Evolutionary conservation across 2,888 invertebrate species (phyloP).

Genomic region (Piscicola geometra): DNA sequence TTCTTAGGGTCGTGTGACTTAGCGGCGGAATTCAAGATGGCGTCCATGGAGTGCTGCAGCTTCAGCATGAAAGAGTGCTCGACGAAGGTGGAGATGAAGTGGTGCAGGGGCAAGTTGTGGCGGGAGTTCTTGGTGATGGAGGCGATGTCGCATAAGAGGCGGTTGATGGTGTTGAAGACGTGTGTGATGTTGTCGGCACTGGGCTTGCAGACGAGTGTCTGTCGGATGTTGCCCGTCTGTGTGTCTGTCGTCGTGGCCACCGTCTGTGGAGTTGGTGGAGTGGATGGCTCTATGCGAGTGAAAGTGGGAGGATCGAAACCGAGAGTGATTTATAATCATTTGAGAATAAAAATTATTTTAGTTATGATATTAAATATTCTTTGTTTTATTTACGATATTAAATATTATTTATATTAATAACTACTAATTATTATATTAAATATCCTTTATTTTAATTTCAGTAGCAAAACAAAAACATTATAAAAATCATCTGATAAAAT

Average conservation of each 20-base stretch:
- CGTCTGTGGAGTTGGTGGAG: no score
- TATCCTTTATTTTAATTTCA: no score
- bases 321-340: background rate
- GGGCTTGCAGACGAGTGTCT: conserved; percentile 9
- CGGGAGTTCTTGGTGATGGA: conserved; percentile 59
- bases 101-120: conserved; percentile 70
- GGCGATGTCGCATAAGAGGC: conserved; percentile 80
- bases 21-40: conserved; percentile 62
- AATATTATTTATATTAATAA: background rate
- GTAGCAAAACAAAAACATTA: no score
- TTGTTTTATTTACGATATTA: no score
- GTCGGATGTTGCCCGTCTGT: background rate
- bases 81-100: conserved; percentile 79
- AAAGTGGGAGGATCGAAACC: no score
- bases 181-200: conserved; percentile 52
- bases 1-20: conserved; percentile 69
- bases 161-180: conserved; percentile 75
- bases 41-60: conserved; percentile 64
- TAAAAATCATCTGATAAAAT: no score
- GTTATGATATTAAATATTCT: no score
- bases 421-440: background rate
- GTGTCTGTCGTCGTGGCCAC: background rate
- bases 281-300: no score
- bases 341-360: background rate
- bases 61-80: conserved; percentile 75